Base-by-base conservation (phyloP, 2,888 invertebrate species). In the Meiosimyza decipiens region DNA sequence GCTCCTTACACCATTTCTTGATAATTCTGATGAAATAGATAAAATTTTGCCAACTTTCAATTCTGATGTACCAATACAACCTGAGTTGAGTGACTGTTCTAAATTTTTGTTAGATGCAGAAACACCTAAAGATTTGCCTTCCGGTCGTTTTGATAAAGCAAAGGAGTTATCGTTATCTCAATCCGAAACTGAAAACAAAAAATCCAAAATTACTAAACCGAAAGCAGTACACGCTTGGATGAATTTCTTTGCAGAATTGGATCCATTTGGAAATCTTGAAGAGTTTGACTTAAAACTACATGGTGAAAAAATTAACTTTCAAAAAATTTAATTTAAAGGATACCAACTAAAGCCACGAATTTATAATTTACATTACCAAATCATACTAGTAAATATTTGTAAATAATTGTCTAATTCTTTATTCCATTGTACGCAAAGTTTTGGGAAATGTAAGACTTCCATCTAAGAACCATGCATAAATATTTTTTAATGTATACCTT, bases 191-290 rank as follows among this genome's bases (percentile, higher is more conserved):
- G 57, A 57, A 18, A 3, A 1, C 15, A 64, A 74, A 7, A 64
- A 63, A 47, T 28, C 6, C 3, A 66, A 67, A 18, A 28, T 47
- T 22, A 50, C 51, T 4, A 76, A 77, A 73, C 75, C 72, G 72
- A 64, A 52, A 69, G 82, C 77, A 66, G 22, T 76, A n/a, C 74
- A 82, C 74, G 75, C 80, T 12, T 85, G 86, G 85, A 72, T 84
- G 52, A 83, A 85, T 49, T 76, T 85, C 2, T 85, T 85, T 72
- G 82, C 86, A 0, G 85, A 85, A 47, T 71, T 85, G 12, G 85
- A 85, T 79, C 85, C 85, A 0, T 67, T 85, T 13, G 83, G 82
- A 28, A 85, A 85, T 78, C 82, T 83, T 0, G 83, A 85, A 71
- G 84, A 83, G 12, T 85, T 86, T 16, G 86, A 85, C 77, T 72